A percentile compares a stretch with the other conserved stretches of the same genome.
These are phyloP conservation scores for Oopsacas minuta DNA, from an alignment of 37 sponge, comb jelly and placozoan species.

Conservation along the genomic window DNA sequence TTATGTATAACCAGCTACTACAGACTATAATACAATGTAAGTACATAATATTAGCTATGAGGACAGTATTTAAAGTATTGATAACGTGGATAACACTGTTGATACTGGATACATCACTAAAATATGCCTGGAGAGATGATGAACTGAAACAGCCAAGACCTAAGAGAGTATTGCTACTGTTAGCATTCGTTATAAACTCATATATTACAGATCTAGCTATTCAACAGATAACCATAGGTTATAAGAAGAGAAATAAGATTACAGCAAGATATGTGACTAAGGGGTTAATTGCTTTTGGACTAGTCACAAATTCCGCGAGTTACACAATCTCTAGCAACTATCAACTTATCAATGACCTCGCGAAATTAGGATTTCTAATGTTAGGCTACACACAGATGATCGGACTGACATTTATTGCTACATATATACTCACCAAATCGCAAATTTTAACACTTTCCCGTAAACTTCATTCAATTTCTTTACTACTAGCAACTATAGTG, in stretches of 20 bases:
- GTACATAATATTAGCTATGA: too few relatives aligned
- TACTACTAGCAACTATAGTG: background rate
- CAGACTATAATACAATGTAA: too few relatives aligned
- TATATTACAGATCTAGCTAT: background rate
- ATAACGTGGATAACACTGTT: background rate
- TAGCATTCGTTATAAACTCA: background rate
- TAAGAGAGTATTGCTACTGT: background rate
- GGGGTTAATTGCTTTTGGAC: background rate
- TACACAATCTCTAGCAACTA: background rate
- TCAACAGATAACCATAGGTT: background rate
- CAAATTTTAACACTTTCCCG: background rate
- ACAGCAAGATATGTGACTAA: background rate
- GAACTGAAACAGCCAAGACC: background rate
- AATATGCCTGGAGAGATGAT: background rate
- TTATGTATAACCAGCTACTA: too few relatives aligned
- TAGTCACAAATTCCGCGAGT: background rate
- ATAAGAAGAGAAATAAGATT: background rate
- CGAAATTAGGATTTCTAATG: background rate
- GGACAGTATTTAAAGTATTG: background rate
- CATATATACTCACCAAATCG: background rate
- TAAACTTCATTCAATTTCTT: background rate
- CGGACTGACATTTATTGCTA: background rate
- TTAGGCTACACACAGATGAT: background rate
- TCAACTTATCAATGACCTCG: background rate
- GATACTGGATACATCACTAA: background rate